phyloP scores from a whole-genome alignment of 2,888 invertebrate genomes.

The Trimorus sp. region DNA sequence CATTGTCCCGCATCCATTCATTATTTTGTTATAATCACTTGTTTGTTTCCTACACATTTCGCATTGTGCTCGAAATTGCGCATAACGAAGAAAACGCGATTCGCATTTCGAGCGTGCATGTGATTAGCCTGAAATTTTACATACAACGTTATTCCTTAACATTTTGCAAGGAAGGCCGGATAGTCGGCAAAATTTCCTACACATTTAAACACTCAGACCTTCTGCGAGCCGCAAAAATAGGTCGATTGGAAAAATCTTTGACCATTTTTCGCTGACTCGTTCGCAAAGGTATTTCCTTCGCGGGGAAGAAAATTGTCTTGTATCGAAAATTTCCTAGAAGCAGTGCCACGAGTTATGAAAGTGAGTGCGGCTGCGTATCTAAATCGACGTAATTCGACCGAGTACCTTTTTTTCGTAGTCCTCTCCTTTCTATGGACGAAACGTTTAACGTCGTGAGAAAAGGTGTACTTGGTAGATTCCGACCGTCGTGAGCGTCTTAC shows the following conservation, averaged over 20 bases:
- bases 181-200: too few species aligned
- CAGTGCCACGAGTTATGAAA: constrained; percentile 39
- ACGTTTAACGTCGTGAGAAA: constrained; percentile 48
- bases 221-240: too few species aligned
- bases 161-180: too few species aligned
- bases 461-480: constrained; percentile 34
- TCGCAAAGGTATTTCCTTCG: too few species aligned
- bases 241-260: too few species aligned
- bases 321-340: constrained; percentile 8
- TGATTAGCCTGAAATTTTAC: too few species aligned
- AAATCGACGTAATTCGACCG: constrained; percentile 37
- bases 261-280: too few species aligned
- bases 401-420: neutral
- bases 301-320: neutral
- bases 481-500: constrained; percentile 12
- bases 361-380: constrained; percentile 32
- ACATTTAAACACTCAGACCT: too few species aligned
- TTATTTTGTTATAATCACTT: constrained; percentile 14
- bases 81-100: neutral
- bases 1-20: constrained; percentile 18
- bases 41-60: constrained; percentile 2
- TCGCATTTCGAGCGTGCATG: too few species aligned
- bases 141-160: too few species aligned
- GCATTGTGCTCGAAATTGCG: constrained; percentile 4
- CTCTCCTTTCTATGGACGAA: constrained; percentile 14